Percentiles rank a stretch among this genome's conserved stretches.
These are phyloP conservation scores for Pelodiscus sinensis DNA, from an alignment of 2,113 vertebrate species.

Conservation along the genomic window DNA sequence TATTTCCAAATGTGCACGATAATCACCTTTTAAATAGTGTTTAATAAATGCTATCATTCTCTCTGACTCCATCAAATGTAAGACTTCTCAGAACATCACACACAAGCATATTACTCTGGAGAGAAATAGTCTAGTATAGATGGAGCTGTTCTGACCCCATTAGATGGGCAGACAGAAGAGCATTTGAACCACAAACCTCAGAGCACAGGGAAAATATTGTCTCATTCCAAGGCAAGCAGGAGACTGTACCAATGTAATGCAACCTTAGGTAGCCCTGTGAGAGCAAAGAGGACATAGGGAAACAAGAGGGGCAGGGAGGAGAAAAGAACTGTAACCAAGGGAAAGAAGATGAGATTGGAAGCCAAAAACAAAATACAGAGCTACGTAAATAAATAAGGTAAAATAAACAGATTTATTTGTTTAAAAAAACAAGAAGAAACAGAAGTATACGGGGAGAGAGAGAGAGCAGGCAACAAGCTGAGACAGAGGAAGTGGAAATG, in stretches of 20 bases:
- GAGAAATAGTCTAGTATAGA: constrained; percentile 51
- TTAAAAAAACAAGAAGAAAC: neutral
- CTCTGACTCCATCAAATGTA: constrained; percentile 38
- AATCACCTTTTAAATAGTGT: constrained; percentile 36
- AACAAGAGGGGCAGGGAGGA: neutral
- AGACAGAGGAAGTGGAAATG: neutral
- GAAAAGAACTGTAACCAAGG: neutral
- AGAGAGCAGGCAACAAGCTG: neutral
- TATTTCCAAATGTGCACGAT: constrained; percentile 29
- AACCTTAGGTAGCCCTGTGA: constrained; percentile 58
- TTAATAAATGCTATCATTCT: constrained; percentile 66
- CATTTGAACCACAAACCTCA: constrained; percentile 61
- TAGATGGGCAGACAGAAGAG: constrained; percentile 49
- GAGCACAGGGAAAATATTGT: constrained; percentile 62
- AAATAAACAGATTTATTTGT: neutral
- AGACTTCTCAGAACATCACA: constrained; percentile 59
- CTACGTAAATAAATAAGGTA: neutral
- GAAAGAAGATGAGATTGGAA: neutral
- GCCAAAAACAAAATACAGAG: neutral
- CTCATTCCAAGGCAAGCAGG: constrained; percentile 52
- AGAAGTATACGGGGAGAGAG: neutral
- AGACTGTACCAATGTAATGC: constrained; percentile 15
- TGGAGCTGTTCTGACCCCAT: constrained; percentile 34
- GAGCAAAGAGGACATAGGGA: constrained; percentile 25
- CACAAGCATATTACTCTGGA: constrained; percentile 41